Percentiles rank a stretch among this genome's conserved stretches.
Conservation (phyloP, 2,797 vertebrate genomes). For the Telmatherina bonti region DNA sequence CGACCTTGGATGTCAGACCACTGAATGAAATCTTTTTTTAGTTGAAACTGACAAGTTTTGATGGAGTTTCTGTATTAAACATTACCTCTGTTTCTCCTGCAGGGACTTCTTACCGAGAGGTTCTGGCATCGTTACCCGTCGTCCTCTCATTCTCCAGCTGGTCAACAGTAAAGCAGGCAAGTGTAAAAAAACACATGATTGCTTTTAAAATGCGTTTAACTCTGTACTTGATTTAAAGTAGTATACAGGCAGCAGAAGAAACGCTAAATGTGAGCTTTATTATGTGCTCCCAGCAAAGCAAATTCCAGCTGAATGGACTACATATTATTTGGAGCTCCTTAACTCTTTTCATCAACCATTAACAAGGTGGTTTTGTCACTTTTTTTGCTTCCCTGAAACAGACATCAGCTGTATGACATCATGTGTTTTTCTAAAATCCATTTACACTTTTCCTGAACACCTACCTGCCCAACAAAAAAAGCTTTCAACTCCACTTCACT, state of each 20-base stretch:
- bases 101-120: conserved; percentile 95
- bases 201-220: neutral
- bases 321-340: no score
- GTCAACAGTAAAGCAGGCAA: conserved; percentile 90
- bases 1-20: no score
- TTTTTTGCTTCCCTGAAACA: no score
- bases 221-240: neutral
- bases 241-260: neutral
- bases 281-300: no score
- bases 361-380: no score
- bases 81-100: conserved; percentile 2
- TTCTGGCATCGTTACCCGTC: conserved; percentile 92
- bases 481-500: no score
- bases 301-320: no score
- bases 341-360: no score
- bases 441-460: no score
- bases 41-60: neutral
- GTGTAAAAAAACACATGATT: conserved; percentile 11
- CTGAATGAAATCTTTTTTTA: conserved; percentile 3
- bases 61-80: conserved; percentile 4
- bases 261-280: neutral
- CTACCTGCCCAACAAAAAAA: no score
- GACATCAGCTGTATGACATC: no score
- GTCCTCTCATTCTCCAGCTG: conserved; percentile 93
- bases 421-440: no score